A percentile compares a stretch with the other conserved stretches of the same genome.
Evolutionary conservation across 2,113 vertebrate genomes (phyloP).

Genomic region (Ibidorhyncha struthersii): DNA sequence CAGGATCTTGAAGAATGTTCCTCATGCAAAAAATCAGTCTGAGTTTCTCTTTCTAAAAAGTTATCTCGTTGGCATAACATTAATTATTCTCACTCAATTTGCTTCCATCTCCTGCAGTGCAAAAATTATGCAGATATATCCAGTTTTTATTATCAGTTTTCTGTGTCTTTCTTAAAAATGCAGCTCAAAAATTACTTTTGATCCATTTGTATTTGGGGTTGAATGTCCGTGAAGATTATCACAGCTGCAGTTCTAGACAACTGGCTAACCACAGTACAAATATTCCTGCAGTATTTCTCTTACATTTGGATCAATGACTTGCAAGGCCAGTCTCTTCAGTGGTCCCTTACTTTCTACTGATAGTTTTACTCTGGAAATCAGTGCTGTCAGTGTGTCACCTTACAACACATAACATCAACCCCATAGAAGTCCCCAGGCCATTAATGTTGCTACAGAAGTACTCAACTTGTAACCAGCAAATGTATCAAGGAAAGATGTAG

Average conservation of each 20-base stretch:
- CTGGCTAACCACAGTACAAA: not conserved
- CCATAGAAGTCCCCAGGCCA: not conserved
- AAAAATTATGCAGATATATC: not conserved
- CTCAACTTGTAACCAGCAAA: not conserved
- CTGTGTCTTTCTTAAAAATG: not conserved
- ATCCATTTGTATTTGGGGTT: not conserved
- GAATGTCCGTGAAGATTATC: not conserved
- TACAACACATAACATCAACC: not conserved
- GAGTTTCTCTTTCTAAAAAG: not conserved
- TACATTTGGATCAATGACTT: not conserved
- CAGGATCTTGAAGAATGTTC: not conserved
- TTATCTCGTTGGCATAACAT: not conserved
- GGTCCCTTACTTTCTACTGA: not conserved
- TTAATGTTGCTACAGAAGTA: not conserved
- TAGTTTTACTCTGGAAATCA: not conserved
- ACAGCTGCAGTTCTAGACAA: not conserved
- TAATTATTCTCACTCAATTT: not conserved
- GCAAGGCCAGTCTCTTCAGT: not conserved
- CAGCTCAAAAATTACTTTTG: not conserved
- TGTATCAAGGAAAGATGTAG: not conserved
- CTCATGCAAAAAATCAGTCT: not conserved
- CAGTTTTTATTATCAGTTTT: not conserved
- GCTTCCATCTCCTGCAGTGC: not conserved
- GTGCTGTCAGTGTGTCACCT: not conserved
- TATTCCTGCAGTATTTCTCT: not conserved